Evolutionary conservation across 2,113 vertebrate genomes (phyloP), one percentile per base, ranked within the genome.

Genomic region (Sylvilagus bachmani): DNA sequence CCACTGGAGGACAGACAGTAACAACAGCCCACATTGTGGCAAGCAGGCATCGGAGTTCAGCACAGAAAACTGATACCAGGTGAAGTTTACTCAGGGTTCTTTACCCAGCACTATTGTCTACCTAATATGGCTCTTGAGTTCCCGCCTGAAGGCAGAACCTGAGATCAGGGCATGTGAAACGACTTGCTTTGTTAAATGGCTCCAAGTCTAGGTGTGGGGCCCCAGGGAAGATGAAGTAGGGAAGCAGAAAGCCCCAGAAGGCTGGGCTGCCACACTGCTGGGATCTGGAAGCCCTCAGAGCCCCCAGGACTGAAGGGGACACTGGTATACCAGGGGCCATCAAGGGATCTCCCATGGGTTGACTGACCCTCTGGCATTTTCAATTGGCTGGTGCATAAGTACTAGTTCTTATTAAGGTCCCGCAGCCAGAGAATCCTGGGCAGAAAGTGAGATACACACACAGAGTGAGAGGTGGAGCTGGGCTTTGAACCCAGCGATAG

Each of bases 81-180:
- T 71, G 22, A 44, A 9, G 16, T 27, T 44, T 58, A 5, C 10
- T 9, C 25, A 61, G 73, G 10, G 16, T 29, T 79, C n/a, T 62
- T 55, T 58, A 29, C 44, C 38, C 33, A 24, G 51, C 24, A 33
- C 10, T 6, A 0, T 10, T 58, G 27, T 66, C 69, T 53, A 29
- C 13, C 3, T 2, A 7, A 21, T 31, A 14, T 55, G 2, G 1
- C 19, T n/a, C 14, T 51, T 21, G 3, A 75, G 17, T 66, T 58
- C 27, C 36, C 7, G 11, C 44, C 7, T 66, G 67, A 78, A 84
- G 44, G 77, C 21, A 75, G 70, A 86, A 13, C 70, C 24, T 2
- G 7, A 29, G 75, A 44, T 4, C 27, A 67, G 51, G 16, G 5
- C 6, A 4, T 6, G 0, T 2, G 61, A 9, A 5, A 38, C 24